Conservation (phyloP, 2,888 invertebrate genomes). For the Linyphia triangularis region DNA sequence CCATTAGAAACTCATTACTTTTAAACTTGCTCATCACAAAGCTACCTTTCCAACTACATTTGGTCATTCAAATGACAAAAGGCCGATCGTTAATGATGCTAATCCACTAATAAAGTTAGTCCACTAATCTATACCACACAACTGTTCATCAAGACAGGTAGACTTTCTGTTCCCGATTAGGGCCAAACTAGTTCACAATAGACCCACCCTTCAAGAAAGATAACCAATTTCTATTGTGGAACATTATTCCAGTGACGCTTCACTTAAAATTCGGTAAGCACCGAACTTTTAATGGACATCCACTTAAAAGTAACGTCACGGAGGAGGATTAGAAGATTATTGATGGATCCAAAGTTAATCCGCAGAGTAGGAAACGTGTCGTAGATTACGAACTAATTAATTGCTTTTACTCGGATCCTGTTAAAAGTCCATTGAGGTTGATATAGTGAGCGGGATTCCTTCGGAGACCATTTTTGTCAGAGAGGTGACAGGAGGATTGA, state of each 20-base stretch:
- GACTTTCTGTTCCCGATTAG: background rate
- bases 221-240: background rate
- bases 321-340: background rate
- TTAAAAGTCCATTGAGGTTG: background rate
- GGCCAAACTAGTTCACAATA: background rate
- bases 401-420: background rate
- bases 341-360: background rate
- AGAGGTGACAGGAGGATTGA: background rate
- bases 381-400: constrained; percentile 3
- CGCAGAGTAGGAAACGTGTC: background rate
- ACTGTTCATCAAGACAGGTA: no score
- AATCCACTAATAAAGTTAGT: no score
- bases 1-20: no score
- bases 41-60: no score
- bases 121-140: no score
- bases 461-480: background rate
- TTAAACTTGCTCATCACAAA: no score
- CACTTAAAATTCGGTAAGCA: background rate
- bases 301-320: no score
- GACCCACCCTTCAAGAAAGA: background rate
- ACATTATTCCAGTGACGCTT: background rate
- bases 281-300: no score
- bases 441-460: background rate
- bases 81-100: no score
- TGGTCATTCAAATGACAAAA: no score